Evolutionary conservation across 2,888 invertebrate genomes (phyloP).

Genomic region (Ichneumoninae sp.): DNA sequence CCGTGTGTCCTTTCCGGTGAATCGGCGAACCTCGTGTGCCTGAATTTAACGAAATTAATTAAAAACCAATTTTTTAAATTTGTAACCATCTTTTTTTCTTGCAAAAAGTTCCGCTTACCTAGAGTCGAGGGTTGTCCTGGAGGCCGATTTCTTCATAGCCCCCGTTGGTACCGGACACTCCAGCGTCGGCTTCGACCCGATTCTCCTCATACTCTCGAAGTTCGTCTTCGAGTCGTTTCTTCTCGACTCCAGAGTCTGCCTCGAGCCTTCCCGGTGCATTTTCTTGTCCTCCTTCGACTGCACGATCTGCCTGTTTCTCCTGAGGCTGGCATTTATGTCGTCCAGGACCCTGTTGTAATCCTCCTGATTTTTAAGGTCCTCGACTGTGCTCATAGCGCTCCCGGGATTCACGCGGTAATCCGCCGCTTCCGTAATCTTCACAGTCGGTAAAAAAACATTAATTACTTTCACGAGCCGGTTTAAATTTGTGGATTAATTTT

Average conservation of each 20-base stretch:
- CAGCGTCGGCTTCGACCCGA: slow-evolving; percentile 67
- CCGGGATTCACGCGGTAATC: slow-evolving; percentile 63
- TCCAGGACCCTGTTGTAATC: slow-evolving; percentile 77
- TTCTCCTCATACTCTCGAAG: slow-evolving; percentile 70
- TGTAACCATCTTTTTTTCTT: not conserved
- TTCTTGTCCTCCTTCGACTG: slow-evolving; percentile 72
- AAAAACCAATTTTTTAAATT: not conserved
- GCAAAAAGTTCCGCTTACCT: slow-evolving; percentile 69
- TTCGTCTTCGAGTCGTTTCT: slow-evolving; percentile 73
- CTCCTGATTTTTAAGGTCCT: slow-evolving; percentile 72
- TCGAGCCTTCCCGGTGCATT: slow-evolving; percentile 72
- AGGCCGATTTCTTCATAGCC: slow-evolving; percentile 74
- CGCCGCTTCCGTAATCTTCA: slow-evolving; percentile 66
- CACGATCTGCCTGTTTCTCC: slow-evolving; percentile 69
- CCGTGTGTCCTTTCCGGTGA: slow-evolving; percentile 71
- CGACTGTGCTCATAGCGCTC: slow-evolving; percentile 57
- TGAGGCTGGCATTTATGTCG: slow-evolving; percentile 75
- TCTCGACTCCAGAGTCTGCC: slow-evolving; percentile 72
- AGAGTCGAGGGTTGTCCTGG: slow-evolving; percentile 75
- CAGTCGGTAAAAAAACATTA: slow-evolving; percentile 4
- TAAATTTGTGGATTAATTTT: not conserved
- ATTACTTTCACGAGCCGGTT: not conserved
- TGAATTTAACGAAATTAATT: slow-evolving; percentile 37
- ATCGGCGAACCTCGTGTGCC: slow-evolving; percentile 74
- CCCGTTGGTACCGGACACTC: slow-evolving; percentile 65